Evolutionary conservation across 1,140 invertebrate genomes (phyloP).

Genomic region (Rhopalosiphum maidis): DNA sequence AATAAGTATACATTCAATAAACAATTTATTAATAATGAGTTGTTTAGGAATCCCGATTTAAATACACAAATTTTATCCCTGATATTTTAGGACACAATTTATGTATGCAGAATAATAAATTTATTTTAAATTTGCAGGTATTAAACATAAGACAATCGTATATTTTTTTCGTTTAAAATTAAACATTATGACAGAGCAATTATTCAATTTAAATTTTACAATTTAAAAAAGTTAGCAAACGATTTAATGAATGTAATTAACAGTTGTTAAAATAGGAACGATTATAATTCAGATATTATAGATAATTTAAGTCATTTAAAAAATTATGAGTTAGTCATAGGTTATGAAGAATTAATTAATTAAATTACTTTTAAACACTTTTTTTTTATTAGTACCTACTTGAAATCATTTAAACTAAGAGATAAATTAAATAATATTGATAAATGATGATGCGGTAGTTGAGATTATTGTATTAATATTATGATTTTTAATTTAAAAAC

Average conservation of each 20-base stretch:
- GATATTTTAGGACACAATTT: too few relatives aligned
- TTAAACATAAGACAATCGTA: background rate
- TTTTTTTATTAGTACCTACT: background rate
- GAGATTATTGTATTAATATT: background rate
- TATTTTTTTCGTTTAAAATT: background rate
- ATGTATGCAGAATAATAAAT: background rate
- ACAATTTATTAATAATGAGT: too few relatives aligned
- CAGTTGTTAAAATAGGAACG: background rate
- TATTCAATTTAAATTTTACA: background rate
- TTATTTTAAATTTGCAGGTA: background rate
- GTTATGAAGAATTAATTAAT: background rate
- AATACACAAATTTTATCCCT: too few relatives aligned
- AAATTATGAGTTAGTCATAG: background rate
- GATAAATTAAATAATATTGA: background rate
- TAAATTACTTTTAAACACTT: background rate
- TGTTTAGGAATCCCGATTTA: too few relatives aligned
- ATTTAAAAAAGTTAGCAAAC: background rate
- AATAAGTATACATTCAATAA: too few relatives aligned
- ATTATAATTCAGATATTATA: background rate
- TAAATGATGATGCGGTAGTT: background rate
- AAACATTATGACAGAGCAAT: background rate
- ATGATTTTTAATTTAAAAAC: background rate
- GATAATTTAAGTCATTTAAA: background rate
- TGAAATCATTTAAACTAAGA: background rate
- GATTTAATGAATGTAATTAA: background rate